Conservation (phyloP, 2,113 vertebrate genomes). For the Ochotona curzoniae region DNA sequence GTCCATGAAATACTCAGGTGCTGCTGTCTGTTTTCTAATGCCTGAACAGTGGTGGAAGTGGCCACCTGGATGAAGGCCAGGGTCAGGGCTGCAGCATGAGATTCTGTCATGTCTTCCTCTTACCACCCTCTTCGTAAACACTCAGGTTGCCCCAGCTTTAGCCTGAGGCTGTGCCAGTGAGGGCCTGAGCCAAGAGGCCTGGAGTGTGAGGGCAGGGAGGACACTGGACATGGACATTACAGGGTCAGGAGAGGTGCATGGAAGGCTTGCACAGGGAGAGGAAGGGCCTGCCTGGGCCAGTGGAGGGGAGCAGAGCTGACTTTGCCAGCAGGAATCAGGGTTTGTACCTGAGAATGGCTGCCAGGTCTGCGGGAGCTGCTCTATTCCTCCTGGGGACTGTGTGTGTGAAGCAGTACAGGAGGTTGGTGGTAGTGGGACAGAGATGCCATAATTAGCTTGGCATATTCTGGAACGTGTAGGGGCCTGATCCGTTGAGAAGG, state of each 20-base stretch:
- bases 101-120: background rate
- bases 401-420: background rate
- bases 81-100: background rate
- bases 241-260: conserved; percentile 1
- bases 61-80: background rate
- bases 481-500: background rate
- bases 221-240: background rate
- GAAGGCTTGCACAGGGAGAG: background rate
- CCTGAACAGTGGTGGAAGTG: background rate
- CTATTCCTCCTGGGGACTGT: background rate
- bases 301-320: conserved; percentile 47
- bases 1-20: background rate
- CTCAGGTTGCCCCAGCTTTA: background rate
- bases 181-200: background rate
- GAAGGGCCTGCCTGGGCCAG: background rate
- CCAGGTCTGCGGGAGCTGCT: background rate
- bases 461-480: background rate
- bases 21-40: background rate
- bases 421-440: background rate
- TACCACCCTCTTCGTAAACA: background rate
- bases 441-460: background rate
- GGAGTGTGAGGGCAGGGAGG: background rate
- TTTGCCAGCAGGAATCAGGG: background rate
- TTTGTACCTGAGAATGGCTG: background rate
- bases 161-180: background rate